A percentile compares a stretch with the other conserved stretches of the same genome.
These are phyloP conservation scores for Drosophila sp. DNA, from an alignment of 1,140 invertebrate genomes.

Conservation along the genomic window DNA sequence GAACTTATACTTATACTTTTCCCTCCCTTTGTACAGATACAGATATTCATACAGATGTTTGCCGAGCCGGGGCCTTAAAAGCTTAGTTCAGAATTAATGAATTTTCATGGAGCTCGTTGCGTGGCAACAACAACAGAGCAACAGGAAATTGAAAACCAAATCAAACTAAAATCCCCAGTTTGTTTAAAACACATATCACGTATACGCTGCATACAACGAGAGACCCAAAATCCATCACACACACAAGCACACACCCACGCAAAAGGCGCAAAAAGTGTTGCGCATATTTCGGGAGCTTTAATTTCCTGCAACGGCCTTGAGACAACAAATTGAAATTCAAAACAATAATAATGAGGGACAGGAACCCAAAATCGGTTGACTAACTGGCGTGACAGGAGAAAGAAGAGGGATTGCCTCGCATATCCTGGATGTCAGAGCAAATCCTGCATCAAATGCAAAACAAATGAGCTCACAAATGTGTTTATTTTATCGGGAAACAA, in stretches of 20 bases:
- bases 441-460: conserved; percentile 34
- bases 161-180: conserved; percentile 52
- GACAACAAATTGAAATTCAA: conserved; percentile 75
- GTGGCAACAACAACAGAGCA: conserved; percentile 41
- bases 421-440: conserved; percentile 6
- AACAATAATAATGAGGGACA: conserved; percentile 58
- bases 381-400: conserved; percentile 20
- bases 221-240: conserved; percentile 11
- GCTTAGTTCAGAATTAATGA: conserved; percentile 60
- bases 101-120: conserved; percentile 50
- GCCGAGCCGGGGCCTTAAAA: conserved; percentile 27
- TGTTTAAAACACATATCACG: conserved; percentile 73
- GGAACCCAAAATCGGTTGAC: conserved; percentile 30
- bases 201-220: conserved; percentile 57
- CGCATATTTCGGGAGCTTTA: conserved; percentile 67
- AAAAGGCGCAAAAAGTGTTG: conserved; percentile 67
- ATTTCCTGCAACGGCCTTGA: conserved; percentile 72
- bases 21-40: background rate
- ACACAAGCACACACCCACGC: conserved; percentile 20
- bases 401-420: background rate
- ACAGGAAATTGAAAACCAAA: conserved; percentile 77
- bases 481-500: conserved; percentile 6
- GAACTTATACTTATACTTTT: conserved; percentile 7
- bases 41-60: conserved; percentile 4
- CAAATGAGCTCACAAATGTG: conserved; percentile 41